Conservation (phyloP, 2,797 vertebrate species). For the Ateles fusciceps region DNA sequence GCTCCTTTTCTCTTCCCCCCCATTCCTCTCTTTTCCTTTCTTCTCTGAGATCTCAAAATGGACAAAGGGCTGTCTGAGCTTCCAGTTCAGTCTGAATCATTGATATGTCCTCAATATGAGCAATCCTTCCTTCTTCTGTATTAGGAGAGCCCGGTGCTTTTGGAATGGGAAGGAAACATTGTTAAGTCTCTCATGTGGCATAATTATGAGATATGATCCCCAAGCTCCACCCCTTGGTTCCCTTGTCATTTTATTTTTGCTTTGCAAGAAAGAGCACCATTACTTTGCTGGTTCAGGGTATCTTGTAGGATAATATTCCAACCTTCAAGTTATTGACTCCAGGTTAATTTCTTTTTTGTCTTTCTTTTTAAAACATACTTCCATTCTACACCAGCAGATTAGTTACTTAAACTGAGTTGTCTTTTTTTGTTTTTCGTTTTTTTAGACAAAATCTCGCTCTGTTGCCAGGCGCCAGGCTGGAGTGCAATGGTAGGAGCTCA, state of each 20-base stretch:
- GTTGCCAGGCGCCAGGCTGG: too few species aligned
- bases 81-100: background rate
- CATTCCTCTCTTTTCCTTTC: background rate
- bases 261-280: background rate
- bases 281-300: background rate
- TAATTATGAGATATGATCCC: background rate
- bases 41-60: background rate
- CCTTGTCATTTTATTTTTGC: background rate
- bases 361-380: background rate
- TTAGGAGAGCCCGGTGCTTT: background rate
- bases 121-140: background rate
- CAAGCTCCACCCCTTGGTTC: background rate
- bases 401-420: too few species aligned
- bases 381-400: background rate
- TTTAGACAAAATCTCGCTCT: too few species aligned
- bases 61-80: background rate
- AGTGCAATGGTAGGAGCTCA: too few species aligned
- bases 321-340: background rate
- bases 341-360: background rate
- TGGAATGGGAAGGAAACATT: background rate
- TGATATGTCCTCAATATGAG: background rate
- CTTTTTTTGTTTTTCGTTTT: too few species aligned
- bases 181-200: background rate
- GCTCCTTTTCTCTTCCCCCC: background rate
- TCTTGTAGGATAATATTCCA: background rate